Evolutionary conservation across 2,113 vertebrate genomes (phyloP), one percentile per base, ranked within the genome.

Genomic region (Lophius piscatorius): DNA sequence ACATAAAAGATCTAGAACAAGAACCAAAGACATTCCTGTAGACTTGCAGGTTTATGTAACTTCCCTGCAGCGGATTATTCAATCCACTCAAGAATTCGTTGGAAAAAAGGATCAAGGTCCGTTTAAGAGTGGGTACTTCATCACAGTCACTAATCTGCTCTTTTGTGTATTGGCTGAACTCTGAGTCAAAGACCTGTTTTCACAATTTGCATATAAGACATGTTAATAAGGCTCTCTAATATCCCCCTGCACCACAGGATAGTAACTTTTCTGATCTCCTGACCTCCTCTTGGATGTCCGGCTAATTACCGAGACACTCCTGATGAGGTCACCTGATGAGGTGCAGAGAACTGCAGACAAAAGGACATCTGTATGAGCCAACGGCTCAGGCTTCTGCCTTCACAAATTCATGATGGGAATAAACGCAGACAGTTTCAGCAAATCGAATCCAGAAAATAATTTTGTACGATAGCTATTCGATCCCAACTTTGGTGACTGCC

Each of bases 301-400:
- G 31, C 68, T 81, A 72, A 70, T 79, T 76, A 70, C 46, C 1
- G 46, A 78, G 21, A 35, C 56, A 18, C 78, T 47, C 47, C 67
- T 3, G 66, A 70, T 48, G 81, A 80, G 44, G n/a, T n/a, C n/a
- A 41, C 6, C 29, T 46, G 13, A 21, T 2, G 35, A 7, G 20
- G 38, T 12, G 50, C 28, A 9, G 12, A 11, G 9, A 5, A 6
- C 2, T 16, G 12, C 2, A 29, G 51, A 41, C 13, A 23, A n/a
- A 44, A 45, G 44, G 33, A 46, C 17, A 42, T 6, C 18, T 31
- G 20, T 0, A 13, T 4, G 44, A n/a, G 34, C 23, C 39, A 24
- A 6, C 14, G 33, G 33, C 16, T 40, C 14, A 2, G 47, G 5
- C 11, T 18, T n/a, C n/a, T 22, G 62, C 24, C 38, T 28, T 29